phyloP scores from a whole-genome alignment of 2,113 vertebrate genomes.

The Peucedramus taeniatus region DNA sequence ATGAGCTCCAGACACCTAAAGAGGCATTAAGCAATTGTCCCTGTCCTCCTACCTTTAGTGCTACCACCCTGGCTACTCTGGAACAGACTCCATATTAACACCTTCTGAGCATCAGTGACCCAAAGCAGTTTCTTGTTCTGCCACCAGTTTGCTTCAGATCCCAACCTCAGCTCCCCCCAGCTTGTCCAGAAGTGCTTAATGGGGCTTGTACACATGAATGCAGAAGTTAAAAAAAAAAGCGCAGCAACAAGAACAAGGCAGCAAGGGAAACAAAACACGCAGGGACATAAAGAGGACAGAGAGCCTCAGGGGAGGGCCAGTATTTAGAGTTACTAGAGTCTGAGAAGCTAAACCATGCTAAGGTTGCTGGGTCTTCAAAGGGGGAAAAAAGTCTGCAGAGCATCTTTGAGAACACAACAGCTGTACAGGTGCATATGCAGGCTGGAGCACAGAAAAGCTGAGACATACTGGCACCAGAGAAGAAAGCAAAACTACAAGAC shows the following conservation, averaged over 20 bases:
- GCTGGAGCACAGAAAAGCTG: not conserved
- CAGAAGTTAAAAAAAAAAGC: not conserved
- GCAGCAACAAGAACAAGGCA: not conserved
- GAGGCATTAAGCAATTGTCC: not conserved
- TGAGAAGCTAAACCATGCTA: not conserved
- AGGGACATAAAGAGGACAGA: slow-evolving; percentile 45
- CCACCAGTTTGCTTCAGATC: not conserved
- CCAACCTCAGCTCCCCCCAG: not conserved
- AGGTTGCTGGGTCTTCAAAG: not conserved
- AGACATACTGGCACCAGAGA: not conserved
- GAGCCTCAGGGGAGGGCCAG: not conserved
- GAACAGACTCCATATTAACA: not conserved
- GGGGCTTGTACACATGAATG: not conserved
- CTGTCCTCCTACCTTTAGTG: not conserved
- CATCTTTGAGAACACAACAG: not conserved
- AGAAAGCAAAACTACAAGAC: not conserved
- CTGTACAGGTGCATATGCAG: not conserved
- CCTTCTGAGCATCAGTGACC: not conserved
- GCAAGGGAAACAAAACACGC: slow-evolving; percentile 15
- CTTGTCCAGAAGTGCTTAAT: not conserved
- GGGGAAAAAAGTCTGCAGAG: not conserved
- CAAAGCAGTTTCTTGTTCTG: not conserved
- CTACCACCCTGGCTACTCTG: not conserved
- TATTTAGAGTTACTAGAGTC: not conserved
- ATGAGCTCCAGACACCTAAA: not conserved